Percentiles rank a stretch among this genome's conserved stretches.
Evolutionary conservation across 1,140 invertebrate species (phyloP).

Genomic region (Maniola jurtina): DNA sequence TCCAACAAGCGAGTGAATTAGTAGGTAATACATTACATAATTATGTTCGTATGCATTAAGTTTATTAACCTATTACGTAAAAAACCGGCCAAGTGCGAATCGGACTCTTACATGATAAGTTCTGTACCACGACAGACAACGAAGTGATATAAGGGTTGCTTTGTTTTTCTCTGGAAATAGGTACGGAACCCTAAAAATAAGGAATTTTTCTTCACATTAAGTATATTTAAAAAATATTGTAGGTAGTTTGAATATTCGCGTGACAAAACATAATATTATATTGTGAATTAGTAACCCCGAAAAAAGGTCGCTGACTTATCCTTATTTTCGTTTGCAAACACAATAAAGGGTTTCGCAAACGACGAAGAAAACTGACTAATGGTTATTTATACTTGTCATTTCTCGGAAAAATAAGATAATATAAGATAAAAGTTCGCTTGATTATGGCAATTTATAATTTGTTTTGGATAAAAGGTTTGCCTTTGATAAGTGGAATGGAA

Average conservation of each 20-base stretch:
- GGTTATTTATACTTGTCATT: slow-evolving; percentile 17
- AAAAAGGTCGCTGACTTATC: slow-evolving; percentile 32
- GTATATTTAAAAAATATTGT: not conserved
- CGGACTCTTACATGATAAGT: too few species aligned
- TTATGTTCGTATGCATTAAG: too few species aligned
- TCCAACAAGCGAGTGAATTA: too few species aligned
- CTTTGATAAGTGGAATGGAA: too few species aligned
- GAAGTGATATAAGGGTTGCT: too few species aligned
- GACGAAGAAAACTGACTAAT: slow-evolving; percentile 29
- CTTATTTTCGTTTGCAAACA: slow-evolving; percentile 21
- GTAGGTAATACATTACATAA: too few species aligned
- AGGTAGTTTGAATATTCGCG: slow-evolving; percentile 8
- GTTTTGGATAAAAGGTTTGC: not conserved
- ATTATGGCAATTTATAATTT: not conserved
- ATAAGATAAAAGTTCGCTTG: slow-evolving; percentile 12
- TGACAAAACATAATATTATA: slow-evolving; percentile 18
- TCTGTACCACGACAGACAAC: too few species aligned
- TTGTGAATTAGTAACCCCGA: slow-evolving; percentile 6
- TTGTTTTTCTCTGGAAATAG: too few species aligned
- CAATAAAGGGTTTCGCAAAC: slow-evolving; percentile 23
- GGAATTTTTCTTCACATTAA: not conserved
- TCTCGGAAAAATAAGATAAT: slow-evolving; percentile 9
- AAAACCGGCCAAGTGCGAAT: too few species aligned
- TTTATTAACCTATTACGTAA: too few species aligned
- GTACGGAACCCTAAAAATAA: not conserved